Conservation (phyloP, 2,113 vertebrate species). For the Probosciger aterrimus region DNA sequence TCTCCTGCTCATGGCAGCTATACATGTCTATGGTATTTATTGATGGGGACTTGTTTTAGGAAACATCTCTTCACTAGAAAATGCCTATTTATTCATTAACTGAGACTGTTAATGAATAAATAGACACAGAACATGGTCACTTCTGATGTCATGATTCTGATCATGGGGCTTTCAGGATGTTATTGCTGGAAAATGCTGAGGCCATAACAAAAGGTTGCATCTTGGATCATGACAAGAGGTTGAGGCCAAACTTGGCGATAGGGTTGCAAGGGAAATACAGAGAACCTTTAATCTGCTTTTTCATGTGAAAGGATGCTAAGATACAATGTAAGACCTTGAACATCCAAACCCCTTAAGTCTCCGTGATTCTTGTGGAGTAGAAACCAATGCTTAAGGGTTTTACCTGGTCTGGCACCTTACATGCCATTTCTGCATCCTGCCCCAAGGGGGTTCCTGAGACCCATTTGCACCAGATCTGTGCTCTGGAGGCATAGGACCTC, state of each 20-base stretch:
- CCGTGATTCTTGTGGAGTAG: not conserved
- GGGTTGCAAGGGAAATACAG: not conserved
- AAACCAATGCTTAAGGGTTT: not conserved
- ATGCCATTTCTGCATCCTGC: not conserved
- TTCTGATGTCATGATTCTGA: not conserved
- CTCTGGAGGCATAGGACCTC: not conserved
- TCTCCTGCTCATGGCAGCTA: conserved; percentile 18
- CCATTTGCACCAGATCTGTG: not conserved
- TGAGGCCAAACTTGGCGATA: not conserved
- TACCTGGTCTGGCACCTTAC: not conserved
- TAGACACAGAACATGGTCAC: not conserved
- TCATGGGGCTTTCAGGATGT: not conserved
- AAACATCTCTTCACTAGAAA: not conserved
- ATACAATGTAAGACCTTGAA: not conserved
- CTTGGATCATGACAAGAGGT: not conserved
- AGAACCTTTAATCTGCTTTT: not conserved
- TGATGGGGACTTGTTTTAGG: not conserved
- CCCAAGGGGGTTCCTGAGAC: not conserved
- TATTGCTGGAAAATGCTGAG: not conserved
- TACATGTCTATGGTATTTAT: conserved; percentile 25
- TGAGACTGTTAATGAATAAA: not conserved
- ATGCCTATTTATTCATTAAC: not conserved
- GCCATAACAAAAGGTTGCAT: not conserved
- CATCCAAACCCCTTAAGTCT: not conserved
- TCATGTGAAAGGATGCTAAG: not conserved